These are phyloP conservation scores for Bufo gargarizans DNA, from an alignment of 2,113 vertebrate genomes.

Conservation along the genomic window DNA sequence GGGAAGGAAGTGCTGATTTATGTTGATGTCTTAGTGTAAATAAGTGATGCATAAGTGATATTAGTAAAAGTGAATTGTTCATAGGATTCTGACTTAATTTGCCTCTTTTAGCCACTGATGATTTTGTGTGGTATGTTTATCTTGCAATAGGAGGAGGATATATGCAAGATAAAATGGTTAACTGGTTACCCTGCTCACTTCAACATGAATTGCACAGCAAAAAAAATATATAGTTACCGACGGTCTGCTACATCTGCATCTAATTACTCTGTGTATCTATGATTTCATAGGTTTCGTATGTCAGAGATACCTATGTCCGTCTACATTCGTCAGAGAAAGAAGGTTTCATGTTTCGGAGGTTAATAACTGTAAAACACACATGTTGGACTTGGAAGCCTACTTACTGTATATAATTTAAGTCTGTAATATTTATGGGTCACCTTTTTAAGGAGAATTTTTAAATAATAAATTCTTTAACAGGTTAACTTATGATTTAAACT, in stretches of 20 bases:
- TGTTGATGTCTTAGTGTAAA: conserved; percentile 18
- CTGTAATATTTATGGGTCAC: conserved; percentile 19
- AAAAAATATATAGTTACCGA: not conserved
- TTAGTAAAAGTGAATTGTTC: conserved; percentile 21
- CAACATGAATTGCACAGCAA: not conserved
- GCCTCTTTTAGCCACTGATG: conserved; percentile 12
- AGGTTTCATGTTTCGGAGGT: not conserved
- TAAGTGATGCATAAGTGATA: conserved; percentile 13
- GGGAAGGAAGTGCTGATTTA: conserved; percentile 30
- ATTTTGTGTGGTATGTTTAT: conserved; percentile 5
- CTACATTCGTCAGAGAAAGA: conserved; percentile 39
- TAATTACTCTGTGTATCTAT: conserved; percentile 34
- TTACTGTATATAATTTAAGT: conserved; percentile 17
- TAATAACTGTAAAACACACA: conserved; percentile 31
- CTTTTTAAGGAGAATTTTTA: not conserved
- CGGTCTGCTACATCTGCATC: conserved; percentile 29
- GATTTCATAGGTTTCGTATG: conserved; percentile 42
- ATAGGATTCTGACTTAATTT: conserved; percentile 17
- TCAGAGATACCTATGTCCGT: conserved; percentile 43
- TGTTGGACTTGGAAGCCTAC: conserved; percentile 18
- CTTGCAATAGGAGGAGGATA: conserved; percentile 5
- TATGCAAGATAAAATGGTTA: conserved; percentile 17
- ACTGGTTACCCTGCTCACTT: not conserved
- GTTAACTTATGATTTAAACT: not conserved
- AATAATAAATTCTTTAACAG: not conserved